Conservation (phyloP, 2,888 invertebrate genomes). For the Periphyllus acericola region DNA sequence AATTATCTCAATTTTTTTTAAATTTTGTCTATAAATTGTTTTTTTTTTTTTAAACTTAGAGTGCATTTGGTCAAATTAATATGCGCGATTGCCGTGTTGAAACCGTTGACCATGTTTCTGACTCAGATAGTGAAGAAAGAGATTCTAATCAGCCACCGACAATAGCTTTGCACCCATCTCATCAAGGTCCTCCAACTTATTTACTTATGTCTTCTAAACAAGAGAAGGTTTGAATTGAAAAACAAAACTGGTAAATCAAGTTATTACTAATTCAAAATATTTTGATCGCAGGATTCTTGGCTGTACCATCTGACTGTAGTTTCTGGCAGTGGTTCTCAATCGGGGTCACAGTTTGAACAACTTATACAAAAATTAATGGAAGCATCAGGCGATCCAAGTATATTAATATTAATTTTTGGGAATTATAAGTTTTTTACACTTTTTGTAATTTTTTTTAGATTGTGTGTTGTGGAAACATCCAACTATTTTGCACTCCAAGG, state of each 20-base stretch:
- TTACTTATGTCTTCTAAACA: conserved; percentile 90
- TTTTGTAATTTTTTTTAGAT: conserved; percentile 69
- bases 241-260: neutral
- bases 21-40: conserved; percentile 1
- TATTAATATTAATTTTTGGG: conserved; percentile 66
- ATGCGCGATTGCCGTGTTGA: conserved; percentile 95
- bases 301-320: conserved; percentile 83
- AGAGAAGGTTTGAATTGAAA: conserved; percentile 75
- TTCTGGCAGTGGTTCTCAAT: conserved; percentile 88
- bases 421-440: neutral
- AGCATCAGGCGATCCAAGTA: conserved; percentile 91
- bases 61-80: conserved; percentile 93
- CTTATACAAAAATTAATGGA: conserved; percentile 96
- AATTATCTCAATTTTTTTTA: neutral
- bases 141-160: conserved; percentile 80
- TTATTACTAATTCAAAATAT: neutral
- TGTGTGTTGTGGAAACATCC: conserved; percentile 96
- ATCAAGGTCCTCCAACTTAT: conserved; percentile 88
- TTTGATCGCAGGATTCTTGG: conserved; percentile 71
- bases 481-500: conserved; percentile 87
- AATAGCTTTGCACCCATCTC: conserved; percentile 93
- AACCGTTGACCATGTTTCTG: conserved; percentile 92
- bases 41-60: conserved; percentile 70
- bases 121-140: conserved; percentile 89
- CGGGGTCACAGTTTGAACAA: conserved; percentile 96